Evolutionary conservation across 2,888 invertebrate genomes (phyloP), one percentile per base, ranked within the genome.

Genomic region (Isotomurus palustris): DNA sequence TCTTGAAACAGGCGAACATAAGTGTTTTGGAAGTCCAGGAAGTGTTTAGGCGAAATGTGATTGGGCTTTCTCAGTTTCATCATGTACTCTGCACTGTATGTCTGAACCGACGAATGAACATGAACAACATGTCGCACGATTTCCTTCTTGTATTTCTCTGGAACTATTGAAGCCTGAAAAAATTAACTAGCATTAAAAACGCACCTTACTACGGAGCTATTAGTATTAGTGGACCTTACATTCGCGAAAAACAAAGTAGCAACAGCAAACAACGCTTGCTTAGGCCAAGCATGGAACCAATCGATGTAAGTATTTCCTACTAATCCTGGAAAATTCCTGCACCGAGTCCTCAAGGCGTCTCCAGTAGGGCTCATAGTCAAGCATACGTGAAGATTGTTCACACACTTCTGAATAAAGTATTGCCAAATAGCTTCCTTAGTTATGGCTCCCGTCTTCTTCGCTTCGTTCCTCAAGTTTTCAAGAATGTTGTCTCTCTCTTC

Each of bases 201-300:
- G n/a, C n/a, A n/a, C n/a, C n/a, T n/a, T n/a, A n/a, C n/a, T n/a
- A n/a, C n/a, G n/a, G n/a, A 38, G 36, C 27, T 14, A 12, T 49
- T 49, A 14, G 36, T 14, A 36, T 49, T 43, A n/a, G 41, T 36
- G 14, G 10, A 49, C n/a, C 19, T 28, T 79, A 87, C 84, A 68
- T 92, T 86, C 69, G 86, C 83, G 0, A 94, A 79, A 72, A 85
- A 90, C 1, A 88, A 86, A 56, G 86, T 86, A 1, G 93, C 93
- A 1, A 94, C 92, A 0, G 92, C 90, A 53, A 85, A 78, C 47
- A 94, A 74, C 0, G 94, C 94, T 74, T 93, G 90, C 66, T 86
- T 82, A 0, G 94, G 92, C 94, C 94, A 94, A 0, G 92, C 86
- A 75, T 89, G 91, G 74, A 92, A 84, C 93, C 93, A 94, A 75